Evolutionary conservation across 2,113 vertebrate species (phyloP), one percentile per base, ranked within the genome.

Genomic region (Thunnus maccoyii): DNA sequence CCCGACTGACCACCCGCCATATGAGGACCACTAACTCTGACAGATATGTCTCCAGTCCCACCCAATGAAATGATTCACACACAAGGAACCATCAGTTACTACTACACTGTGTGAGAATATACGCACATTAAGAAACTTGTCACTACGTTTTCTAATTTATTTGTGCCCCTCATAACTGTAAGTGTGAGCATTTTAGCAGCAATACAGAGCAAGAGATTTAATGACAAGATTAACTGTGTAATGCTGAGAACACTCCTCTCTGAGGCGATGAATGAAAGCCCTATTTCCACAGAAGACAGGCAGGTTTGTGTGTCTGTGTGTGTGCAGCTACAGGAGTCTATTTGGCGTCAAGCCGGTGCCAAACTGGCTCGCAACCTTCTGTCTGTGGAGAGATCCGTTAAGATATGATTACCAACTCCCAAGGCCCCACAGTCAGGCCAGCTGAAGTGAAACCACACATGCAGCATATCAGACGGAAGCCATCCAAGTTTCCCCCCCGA

Each of bases 331-430:
- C 88, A 72, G 72, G 62, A 71, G 84, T 56, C 82, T 83, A 13
- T 73, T 69, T 85, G 73, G 82, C 73, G 13, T 68, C 61, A 22
- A 48, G 69, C 71, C 17, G 41, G 32, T 86, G 87, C 90, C 90
- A 87, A 89, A 80, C 83, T 86, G 86, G 72, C 87, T 81, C 86
- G 80, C 68, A 85, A 82, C 60, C 81, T 78, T 54, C 83, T 70
- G 60, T 88, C 83, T 80, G 86, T 73, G 70, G 80, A 88, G 70
- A 86, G 88, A 90, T 83, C 79, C n/a, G 52, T 91, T 86, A 71
- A 87, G 77, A 88, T 89, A 82, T 60, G 86, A 87, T 91, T 83
- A 85, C 88, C n/a, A 25, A 51, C 75, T 82, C 76, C 72, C 72
- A 64, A 72, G 83, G 51, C 64, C 75, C 36, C 52, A 30, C 83